phyloP scores from a whole-genome alignment of 2,888 invertebrate genomes.

The Serrognathus titanus region DNA sequence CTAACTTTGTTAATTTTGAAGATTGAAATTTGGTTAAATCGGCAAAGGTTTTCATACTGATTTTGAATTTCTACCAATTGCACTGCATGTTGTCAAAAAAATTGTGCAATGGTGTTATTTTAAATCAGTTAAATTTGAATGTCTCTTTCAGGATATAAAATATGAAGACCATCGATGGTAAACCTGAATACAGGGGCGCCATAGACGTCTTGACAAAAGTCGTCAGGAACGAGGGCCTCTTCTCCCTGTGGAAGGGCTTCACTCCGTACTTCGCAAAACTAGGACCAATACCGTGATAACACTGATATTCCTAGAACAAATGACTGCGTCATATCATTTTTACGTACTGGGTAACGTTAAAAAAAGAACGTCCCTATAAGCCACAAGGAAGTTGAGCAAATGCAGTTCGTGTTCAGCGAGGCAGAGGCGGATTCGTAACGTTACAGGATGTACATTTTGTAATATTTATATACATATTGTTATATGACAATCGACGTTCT shows the following conservation, averaged over 20 bases:
- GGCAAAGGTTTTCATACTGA: too few species aligned
- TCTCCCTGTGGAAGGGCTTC: constrained; percentile 98
- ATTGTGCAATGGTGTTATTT: too few species aligned
- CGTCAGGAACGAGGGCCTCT: constrained; percentile 82
- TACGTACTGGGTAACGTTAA: constrained; percentile 10
- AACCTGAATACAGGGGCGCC: constrained; percentile 82
- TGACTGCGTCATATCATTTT: constrained; percentile 52
- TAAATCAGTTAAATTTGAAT: neutral
- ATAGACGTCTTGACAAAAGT: constrained; percentile 78
- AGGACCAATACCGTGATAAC: constrained; percentile 97
- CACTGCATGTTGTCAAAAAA: too few species aligned
- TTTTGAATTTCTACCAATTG: too few species aligned
- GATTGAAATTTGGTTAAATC: too few species aligned
- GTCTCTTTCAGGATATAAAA: constrained; percentile 82
- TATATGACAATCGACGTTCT: too few species aligned
- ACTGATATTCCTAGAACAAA: constrained; percentile 94
- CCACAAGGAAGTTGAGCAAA: neutral
- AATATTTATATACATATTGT: too few species aligned
- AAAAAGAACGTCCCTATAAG: constrained; percentile 8
- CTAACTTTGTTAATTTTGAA: too few species aligned
- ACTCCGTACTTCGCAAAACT: constrained; percentile 94
- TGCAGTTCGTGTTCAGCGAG: too few species aligned
- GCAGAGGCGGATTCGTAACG: too few species aligned
- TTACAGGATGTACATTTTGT: too few species aligned
- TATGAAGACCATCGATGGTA: constrained; percentile 85